Percentiles rank a stretch among this genome's conserved stretches.
These are phyloP conservation scores for Protobothrops flavoviridis DNA, from an alignment of 2,113 vertebrate species.

Conservation along the genomic window DNA sequence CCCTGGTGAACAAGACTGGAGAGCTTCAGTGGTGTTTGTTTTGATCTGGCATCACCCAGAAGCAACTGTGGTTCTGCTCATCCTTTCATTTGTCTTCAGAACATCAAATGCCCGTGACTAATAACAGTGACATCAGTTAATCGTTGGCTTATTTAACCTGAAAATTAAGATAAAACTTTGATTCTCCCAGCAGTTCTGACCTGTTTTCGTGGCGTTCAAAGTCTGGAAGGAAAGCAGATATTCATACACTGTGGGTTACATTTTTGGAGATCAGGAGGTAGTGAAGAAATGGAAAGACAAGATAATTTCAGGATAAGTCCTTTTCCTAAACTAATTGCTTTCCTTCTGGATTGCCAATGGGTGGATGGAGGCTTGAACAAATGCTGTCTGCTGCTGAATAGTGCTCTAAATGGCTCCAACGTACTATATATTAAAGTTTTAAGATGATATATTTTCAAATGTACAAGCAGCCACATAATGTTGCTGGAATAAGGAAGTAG, in stretches of 20 bases:
- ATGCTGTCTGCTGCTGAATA: not conserved
- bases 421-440: not conserved
- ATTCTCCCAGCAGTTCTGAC: not conserved
- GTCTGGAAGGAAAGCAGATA: not conserved
- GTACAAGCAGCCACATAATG: not conserved
- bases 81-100: conserved; percentile 5
- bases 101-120: conserved; percentile 23
- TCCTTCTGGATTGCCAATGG: not conserved
- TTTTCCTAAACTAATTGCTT: not conserved
- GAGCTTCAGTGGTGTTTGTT: conserved; percentile 47
- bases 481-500: not conserved
- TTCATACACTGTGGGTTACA: not conserved
- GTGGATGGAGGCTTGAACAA: not conserved
- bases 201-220: not conserved
- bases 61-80: conserved; percentile 18
- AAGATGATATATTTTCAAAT: not conserved
- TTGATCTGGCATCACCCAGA: conserved; percentile 27
- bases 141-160: not conserved
- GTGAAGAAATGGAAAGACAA: not conserved
- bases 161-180: not conserved
- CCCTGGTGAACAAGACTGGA: conserved; percentile 27
- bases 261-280: not conserved
- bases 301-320: not conserved
- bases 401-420: not conserved
- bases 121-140: conserved; percentile 7